These are phyloP conservation scores for Halcyon malimbica DNA, from an alignment of 2,113 vertebrate species.

Conservation along the genomic window DNA sequence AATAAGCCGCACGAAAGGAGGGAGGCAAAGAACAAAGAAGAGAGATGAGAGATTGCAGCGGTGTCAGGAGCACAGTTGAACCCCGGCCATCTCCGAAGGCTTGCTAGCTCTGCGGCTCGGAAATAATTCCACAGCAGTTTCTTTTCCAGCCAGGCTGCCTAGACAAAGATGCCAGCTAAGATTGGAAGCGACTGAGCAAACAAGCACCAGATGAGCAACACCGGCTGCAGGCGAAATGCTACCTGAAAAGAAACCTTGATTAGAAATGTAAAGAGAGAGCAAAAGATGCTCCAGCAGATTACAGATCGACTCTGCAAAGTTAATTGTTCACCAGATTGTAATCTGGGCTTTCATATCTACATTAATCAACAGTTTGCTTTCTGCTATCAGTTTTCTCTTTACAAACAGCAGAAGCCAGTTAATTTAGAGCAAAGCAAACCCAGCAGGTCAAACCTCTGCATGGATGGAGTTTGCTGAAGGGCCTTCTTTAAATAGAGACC, in stretches of 20 bases:
- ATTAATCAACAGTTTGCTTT: not conserved
- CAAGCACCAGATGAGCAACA: not conserved
- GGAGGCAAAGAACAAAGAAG: not conserved
- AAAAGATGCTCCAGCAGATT: slow-evolving; percentile 25
- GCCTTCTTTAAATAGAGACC: not conserved
- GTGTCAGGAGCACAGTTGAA: not conserved
- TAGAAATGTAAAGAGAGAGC: not conserved
- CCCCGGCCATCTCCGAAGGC: not conserved
- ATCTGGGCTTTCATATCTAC: not conserved
- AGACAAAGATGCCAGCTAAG: not conserved
- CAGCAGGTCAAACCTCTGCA: not conserved
- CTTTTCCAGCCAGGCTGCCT: not conserved
- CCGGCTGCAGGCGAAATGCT: not conserved
- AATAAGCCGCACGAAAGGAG: not conserved
- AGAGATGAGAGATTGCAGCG: not conserved
- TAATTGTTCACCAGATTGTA: slow-evolving; percentile 52
- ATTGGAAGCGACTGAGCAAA: not conserved
- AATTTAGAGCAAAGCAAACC: not conserved
- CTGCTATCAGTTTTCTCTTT: not conserved
- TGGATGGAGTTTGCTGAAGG: not conserved
- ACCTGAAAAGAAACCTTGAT: not conserved
- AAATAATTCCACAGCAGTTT: not conserved
- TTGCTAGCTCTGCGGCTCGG: not conserved
- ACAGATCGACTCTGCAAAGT: not conserved
- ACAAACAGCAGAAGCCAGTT: not conserved